Evolutionary conservation across 2,888 invertebrate genomes (phyloP).

Genomic region (Leptinotarsa peninsularis): DNA sequence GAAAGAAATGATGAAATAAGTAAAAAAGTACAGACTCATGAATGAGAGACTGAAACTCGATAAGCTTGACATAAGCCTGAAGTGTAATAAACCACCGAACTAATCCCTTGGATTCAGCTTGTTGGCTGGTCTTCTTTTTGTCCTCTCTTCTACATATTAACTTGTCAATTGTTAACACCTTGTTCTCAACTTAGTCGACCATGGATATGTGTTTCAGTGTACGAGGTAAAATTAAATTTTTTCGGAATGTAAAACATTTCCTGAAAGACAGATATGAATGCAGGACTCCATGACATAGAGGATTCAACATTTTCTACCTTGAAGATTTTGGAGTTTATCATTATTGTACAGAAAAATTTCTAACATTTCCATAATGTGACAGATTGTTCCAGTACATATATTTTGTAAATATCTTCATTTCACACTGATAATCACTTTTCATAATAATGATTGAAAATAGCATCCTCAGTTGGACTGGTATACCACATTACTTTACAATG

Average conservation of each 20-base stretch:
- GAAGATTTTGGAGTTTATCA: no score
- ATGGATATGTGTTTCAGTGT: background rate
- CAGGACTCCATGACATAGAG: no score
- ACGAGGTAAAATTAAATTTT: background rate
- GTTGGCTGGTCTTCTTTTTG: conserved; percentile 45
- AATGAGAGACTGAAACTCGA: conserved; percentile 28
- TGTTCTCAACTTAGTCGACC: conserved; percentile 33
- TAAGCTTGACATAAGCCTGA: conserved; percentile 50
- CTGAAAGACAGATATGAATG: no score
- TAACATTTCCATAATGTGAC: no score
- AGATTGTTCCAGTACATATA: no score
- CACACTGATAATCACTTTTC: no score
- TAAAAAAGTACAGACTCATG: conserved; percentile 9
- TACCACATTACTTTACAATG: no score
- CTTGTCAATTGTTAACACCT: conserved; percentile 47
- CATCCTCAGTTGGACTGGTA: no score
- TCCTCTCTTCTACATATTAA: conserved; percentile 46
- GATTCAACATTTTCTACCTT: no score
- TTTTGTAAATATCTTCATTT: no score
- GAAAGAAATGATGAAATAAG: background rate
- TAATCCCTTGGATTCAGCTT: conserved; percentile 51
- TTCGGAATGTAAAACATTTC: background rate
- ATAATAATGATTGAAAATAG: no score
- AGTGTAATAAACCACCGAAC: conserved; percentile 54
- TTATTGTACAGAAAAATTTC: no score